A percentile compares a stretch with the other conserved stretches of the same genome.
Evolutionary conservation across 2,888 invertebrate genomes (phyloP).

Genomic region (Lysandra bellargus): DNA sequence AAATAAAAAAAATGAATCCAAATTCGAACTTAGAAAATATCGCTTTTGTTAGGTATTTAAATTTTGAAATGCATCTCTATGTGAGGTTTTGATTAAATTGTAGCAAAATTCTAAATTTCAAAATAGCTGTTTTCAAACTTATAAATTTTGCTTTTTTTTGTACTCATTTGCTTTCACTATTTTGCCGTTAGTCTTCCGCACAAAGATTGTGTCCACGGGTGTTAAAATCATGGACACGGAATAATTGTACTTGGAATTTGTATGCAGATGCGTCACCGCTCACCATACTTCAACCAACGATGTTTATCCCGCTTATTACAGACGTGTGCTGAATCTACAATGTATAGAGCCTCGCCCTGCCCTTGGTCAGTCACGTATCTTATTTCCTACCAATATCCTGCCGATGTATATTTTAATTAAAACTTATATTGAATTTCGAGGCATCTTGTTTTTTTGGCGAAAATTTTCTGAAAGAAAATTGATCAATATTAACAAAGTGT

Average conservation of each 20-base stretch:
- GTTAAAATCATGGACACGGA: constrained; percentile 34
- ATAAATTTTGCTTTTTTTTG: too few relatives aligned
- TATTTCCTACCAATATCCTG: constrained; percentile 32
- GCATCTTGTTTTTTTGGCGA: neutral
- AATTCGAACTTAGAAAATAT: too few relatives aligned
- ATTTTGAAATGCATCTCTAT: too few relatives aligned
- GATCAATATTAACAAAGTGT: neutral
- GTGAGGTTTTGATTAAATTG: too few relatives aligned
- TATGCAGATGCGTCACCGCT: constrained; percentile 52
- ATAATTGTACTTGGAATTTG: constrained; percentile 46
- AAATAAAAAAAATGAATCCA: too few relatives aligned
- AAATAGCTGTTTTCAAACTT: too few relatives aligned
- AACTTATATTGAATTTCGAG: constrained; percentile 22
- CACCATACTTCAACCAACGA: constrained; percentile 53
- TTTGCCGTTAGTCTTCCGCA: too few relatives aligned
- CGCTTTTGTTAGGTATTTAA: too few relatives aligned
- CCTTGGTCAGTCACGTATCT: constrained; percentile 38
- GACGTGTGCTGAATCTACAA: constrained; percentile 44
- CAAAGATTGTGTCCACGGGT: constrained; percentile 42
- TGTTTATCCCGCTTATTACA: constrained; percentile 49
- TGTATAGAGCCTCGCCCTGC: constrained; percentile 31
- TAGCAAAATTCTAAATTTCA: too few relatives aligned
- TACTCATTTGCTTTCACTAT: too few relatives aligned
- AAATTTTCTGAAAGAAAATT: neutral
- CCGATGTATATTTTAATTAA: constrained; percentile 28